phyloP scores from a whole-genome alignment of 2,113 vertebrate species.

The Carlito syrichta region DNA sequence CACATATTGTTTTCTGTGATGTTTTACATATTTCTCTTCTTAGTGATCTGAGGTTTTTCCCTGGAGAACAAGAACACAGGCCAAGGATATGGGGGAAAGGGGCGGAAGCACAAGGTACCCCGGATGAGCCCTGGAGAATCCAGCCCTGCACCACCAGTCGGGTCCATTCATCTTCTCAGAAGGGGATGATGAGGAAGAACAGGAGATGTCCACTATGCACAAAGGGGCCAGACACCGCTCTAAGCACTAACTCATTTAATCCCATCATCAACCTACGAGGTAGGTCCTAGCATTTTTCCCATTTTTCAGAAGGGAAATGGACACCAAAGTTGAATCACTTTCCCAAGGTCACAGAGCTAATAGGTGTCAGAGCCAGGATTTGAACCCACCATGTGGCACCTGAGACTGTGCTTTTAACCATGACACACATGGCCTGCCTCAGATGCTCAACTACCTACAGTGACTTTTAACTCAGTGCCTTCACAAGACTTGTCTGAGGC shows the following conservation, averaged over 20 bases:
- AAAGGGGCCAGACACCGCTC: background rate
- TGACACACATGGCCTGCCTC: background rate
- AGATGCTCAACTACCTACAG: background rate
- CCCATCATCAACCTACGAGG: background rate
- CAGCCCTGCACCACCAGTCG: background rate
- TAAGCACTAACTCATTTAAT: background rate
- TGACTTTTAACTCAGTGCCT: background rate
- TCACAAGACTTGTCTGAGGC: background rate
- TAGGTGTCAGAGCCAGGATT: background rate
- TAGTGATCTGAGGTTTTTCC: background rate
- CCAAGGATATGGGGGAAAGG: background rate
- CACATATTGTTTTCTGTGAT: background rate
- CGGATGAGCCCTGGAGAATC: background rate
- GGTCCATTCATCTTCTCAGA: background rate
- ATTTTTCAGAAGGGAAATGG: background rate
- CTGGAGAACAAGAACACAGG: background rate
- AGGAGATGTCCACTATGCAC: background rate
- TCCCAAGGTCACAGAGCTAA: background rate
- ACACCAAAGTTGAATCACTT: background rate
- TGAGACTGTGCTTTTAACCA: background rate
- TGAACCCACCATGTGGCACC: background rate
- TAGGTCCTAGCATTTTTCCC: background rate
- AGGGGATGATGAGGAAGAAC: background rate
- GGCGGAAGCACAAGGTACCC: background rate
- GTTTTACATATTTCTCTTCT: background rate